Conservation (phyloP, 2,113 vertebrate species). For the Leucopternis melanops region DNA sequence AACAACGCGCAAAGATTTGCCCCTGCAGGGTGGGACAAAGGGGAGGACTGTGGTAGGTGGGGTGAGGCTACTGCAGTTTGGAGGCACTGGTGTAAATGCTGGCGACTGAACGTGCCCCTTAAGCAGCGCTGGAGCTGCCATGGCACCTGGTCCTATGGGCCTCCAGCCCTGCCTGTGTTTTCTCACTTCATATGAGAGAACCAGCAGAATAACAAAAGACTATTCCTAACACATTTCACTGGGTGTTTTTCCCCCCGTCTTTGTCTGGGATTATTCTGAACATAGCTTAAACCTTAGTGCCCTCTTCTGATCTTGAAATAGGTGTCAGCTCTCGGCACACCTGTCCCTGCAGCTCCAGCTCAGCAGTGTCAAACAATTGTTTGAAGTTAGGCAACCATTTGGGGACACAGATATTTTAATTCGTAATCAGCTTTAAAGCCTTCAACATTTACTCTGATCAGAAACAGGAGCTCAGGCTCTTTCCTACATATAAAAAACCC, state of each 20-base stretch:
- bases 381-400: neutral
- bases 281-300: conserved; percentile 20
- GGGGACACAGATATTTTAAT: neutral
- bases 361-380: neutral
- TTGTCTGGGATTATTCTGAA: neutral
- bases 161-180: neutral
- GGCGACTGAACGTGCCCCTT: neutral
- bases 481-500: neutral
- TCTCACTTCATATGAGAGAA: neutral
- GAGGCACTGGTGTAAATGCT: neutral
- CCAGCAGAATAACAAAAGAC: neutral
- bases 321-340: neutral
- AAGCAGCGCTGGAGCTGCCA: neutral
- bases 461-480: neutral
- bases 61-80: neutral
- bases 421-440: conserved; percentile 25
- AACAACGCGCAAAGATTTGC: fast-evolving
- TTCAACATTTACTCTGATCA: conserved; percentile 18
- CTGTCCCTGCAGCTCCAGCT: neutral
- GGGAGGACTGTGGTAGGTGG: neutral
- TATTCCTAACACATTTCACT: neutral
- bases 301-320: conserved; percentile 37
- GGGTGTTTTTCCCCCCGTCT: neutral
- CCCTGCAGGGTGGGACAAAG: fast-evolving
- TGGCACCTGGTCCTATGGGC: neutral